Percentiles rank a stretch among this genome's conserved stretches.
Conservation (phyloP, 2,113 vertebrate genomes). For the Nothobranchius furzeri region DNA sequence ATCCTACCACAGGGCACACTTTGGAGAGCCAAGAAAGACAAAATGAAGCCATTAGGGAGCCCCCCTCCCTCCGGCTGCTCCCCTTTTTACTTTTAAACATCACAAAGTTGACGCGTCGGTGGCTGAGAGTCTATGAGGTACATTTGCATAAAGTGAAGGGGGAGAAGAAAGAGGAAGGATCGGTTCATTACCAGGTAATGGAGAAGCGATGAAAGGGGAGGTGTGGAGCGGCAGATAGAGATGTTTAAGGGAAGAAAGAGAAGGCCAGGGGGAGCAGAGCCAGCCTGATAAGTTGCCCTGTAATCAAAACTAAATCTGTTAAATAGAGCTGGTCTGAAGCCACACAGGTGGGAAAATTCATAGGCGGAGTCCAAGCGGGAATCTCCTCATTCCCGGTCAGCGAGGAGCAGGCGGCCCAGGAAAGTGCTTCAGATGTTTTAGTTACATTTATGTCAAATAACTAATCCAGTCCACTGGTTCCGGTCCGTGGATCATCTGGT, state of each 20-base stretch:
- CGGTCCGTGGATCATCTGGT: no score
- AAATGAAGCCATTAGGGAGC: slow-evolving; percentile 68
- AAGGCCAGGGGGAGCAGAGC: slow-evolving; percentile 50
- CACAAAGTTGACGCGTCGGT: slow-evolving; percentile 22
- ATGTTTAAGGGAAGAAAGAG: slow-evolving; percentile 59
- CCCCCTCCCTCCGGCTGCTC: neutral
- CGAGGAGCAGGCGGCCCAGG: no score
- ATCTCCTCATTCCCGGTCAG: no score
- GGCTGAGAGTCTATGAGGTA: slow-evolving; percentile 2
- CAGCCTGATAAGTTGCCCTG: slow-evolving; percentile 20
- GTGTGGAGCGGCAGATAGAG: slow-evolving; percentile 62
- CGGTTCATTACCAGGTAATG: slow-evolving; percentile 72
- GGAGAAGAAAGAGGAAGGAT: slow-evolving; percentile 51
- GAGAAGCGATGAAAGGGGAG: slow-evolving; percentile 62
- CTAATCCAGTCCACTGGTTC: no score
- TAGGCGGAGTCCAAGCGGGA: neutral
- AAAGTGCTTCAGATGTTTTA: no score
- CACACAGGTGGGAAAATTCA: neutral
- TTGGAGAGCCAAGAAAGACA: slow-evolving; percentile 41
- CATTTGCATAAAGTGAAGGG: slow-evolving; percentile 65
- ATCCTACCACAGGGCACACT: slow-evolving; percentile 12
- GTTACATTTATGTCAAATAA: no score
- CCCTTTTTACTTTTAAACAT: slow-evolving; percentile 21
- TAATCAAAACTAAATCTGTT: slow-evolving; percentile 51
- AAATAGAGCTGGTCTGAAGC: slow-evolving; percentile 13